Base-by-base conservation (phyloP, 2,113 vertebrate species). In the Phrynosoma platyrhinos region DNA sequence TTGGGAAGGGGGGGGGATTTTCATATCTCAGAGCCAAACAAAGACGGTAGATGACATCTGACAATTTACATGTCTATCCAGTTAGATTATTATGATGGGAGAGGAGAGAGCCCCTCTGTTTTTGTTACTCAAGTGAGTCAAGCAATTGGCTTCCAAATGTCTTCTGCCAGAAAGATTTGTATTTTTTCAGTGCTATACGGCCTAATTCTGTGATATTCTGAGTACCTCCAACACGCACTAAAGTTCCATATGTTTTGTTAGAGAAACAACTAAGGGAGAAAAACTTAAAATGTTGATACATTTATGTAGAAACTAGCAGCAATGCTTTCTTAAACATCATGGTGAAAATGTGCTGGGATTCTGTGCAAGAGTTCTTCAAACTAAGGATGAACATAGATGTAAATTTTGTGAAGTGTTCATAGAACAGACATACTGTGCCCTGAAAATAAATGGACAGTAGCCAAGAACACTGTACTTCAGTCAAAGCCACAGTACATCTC, bases 51-150 rank as follows among this genome's bases (percentile, higher is more conserved):
- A 79, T 81, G 84, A 55, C 68, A 94, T 85, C 62, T 89, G 62
- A 81, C 0, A 6, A 81, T 88, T 92, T 88, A 36, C 68, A 84
- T 86, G 84, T 84, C 72, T 92, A 89, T 84, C 80, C 88, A 92
- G 74, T 91, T 90, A 89, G 13, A 53, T 2, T 0, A 14, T 72
- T 91, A 74, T 89, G 86, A 81, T 74, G 80, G 87, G 64, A 27
- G 64, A 8, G 12, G 27, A 14, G 2, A 62, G 47, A 68, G 18
- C 8, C 40, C 72, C 21, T 92, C 27, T 84, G 0, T 86, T 85
- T 87, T 79, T 83, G 78, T 87, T 87, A 83, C 81, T 79, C 75
- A 36, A 79, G 27, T 32, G 40, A 83, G 53, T 71, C 79, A 53
- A 79, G 53, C 40, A 30, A 76, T 36, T 64, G 80, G 80, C 52